These are phyloP conservation scores for Sarcoramphus papa DNA, from an alignment of 2,797 vertebrate species.

Conservation along the genomic window DNA sequence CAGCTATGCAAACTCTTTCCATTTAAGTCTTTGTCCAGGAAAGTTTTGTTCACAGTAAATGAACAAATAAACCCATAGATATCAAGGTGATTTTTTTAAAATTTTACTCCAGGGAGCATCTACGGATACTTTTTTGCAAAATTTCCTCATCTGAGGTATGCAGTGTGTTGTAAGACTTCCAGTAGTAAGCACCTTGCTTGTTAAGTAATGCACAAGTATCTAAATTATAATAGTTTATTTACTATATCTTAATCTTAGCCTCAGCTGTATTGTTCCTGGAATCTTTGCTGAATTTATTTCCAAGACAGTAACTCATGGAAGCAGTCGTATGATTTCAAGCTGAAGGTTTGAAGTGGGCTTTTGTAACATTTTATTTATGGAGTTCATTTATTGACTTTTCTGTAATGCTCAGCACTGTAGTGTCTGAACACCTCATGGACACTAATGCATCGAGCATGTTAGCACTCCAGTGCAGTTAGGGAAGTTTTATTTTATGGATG, in stretches of 20 bases:
- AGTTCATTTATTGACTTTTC: constrained; percentile 22
- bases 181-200: background rate
- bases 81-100: background rate
- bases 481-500: background rate
- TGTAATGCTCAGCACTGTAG: background rate
- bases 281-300: constrained; percentile 25
- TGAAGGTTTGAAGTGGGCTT: background rate
- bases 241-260: background rate
- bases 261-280: background rate
- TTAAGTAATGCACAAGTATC: background rate
- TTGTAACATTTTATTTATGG: constrained; percentile 38
- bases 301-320: background rate
- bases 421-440: background rate
- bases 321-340: background rate
- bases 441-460: background rate
- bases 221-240: background rate
- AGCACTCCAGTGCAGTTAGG: background rate
- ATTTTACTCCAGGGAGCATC: background rate
- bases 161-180: background rate
- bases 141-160: background rate
- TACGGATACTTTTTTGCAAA: background rate
- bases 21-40: background rate
- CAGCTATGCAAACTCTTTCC: background rate
- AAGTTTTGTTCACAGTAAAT: background rate
- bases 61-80: background rate